Base-by-base conservation (phyloP, 2,797 vertebrate genomes). In the Oreonectes daqikongensis region DNA sequence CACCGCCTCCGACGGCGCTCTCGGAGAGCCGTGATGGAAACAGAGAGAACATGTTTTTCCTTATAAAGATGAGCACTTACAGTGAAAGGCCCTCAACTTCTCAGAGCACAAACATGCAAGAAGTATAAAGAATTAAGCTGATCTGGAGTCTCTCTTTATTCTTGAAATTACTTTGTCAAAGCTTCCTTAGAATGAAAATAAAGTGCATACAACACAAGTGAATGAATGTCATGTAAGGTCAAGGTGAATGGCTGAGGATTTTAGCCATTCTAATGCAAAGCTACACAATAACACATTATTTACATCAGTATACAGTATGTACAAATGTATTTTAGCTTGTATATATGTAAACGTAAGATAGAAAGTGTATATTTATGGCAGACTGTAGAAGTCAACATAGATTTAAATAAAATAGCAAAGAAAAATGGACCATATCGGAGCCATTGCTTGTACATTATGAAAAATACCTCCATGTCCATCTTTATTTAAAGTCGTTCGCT, bases 1-100 rank as follows among this genome's bases (percentile, higher is more conserved):
- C 81, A 89, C 55, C 79, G 61, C 69, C 24, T 77, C 75, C 87
- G 88, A 90, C 86, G 86, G 60, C 83, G 84, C 84, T 87, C 85
- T 87, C n/a, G 79, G 6, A 75, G 30, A 84, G 74, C n/a, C 38
- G 55, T 63, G 86, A 77, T 59, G 75, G 75, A 84, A 72, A 75
- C 80, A 85, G 79, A 77, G 3, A 8, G 52, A 89, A 81, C 79
- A 84, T 77, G 79, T 78, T 24, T 63, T 65, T 63, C n/a, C 60
- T 9, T 61, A 60, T 46, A 63, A 67, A 63, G 28, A 77, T 73
- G 50, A n/a, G 42, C 70, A 50, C 57, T 72, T 68, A 63, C 26
- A 75, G 38, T 67, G 10, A 75, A 67, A 76, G 15, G 7, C 30
- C 48, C 2, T 72, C n/a, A 12, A 50, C 32, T 63, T 69, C 30